Base-by-base conservation (phyloP, 1,140 invertebrate species). In the Diprion similis region DNA sequence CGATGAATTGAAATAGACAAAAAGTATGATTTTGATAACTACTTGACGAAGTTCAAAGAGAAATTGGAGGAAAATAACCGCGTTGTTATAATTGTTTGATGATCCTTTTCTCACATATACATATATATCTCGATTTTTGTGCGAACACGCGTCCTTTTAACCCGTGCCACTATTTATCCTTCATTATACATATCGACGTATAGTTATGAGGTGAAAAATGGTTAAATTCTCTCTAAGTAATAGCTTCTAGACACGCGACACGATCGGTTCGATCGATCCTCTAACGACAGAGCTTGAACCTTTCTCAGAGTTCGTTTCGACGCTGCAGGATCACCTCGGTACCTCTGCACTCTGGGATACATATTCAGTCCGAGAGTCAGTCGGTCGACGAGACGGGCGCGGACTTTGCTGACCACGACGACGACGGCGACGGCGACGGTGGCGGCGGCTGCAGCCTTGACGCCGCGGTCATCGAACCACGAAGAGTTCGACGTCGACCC, bases 311-410 rank as follows among this genome's bases (percentile, higher is more conserved):
- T 37, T 37, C 24, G 24, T 37, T 37, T 6, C 24, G 24, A 37
- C 6, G 24, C 24, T 37, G 24, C 24, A 37, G 24, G 24, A 37
- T 37, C 24, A 37, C 24, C 24, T 37, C 24, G 24, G 24, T 37
- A 37, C 24, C 51, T 59, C 51, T 59, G 51, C 11, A 4, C 51
- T 59, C 51, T 9, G 24, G 24, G 24, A 37, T 37, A 8, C 51
- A 59, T 59, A 59, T 59, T 59, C 51, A 59, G 51, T 59, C n/a
- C 51, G 51, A 59, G 51, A 59, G 51, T 59, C 51, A 59, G 51
- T 59, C 51, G 51, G 51, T 59, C 51, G 51, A 59, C 51, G 51
- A 17, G 51, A 59, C 51, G 51, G 51, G 51, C 51, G 6, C 9
- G 51, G 51, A 59, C 51, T 59, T 59, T 17, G 51, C 51, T 59